phyloP scores from a whole-genome alignment of 2,797 vertebrate genomes.

The Botia kubotai region DNA sequence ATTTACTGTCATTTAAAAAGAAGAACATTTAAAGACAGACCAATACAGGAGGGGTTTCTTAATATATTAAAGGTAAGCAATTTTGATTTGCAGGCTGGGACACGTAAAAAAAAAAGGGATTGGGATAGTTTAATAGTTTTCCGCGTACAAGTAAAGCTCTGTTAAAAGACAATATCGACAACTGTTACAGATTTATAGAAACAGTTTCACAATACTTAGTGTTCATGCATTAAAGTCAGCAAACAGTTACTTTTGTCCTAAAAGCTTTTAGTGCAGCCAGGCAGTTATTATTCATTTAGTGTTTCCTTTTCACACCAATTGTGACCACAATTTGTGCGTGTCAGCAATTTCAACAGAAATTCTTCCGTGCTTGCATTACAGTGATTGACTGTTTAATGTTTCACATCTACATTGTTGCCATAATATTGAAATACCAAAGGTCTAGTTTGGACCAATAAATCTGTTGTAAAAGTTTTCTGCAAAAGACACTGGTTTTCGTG shows the following conservation, averaged over 20 bases:
- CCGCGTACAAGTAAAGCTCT: too few relatives aligned
- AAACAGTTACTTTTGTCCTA: background rate
- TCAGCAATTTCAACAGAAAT: background rate
- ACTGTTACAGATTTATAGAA: background rate
- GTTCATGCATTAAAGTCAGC: too few relatives aligned
- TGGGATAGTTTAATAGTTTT: too few relatives aligned
- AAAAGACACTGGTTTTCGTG: background rate
- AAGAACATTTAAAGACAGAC: background rate
- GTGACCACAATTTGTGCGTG: background rate
- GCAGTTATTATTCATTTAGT: conserved; percentile 1
- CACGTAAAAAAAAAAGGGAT: background rate
- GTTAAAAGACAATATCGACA: background rate
- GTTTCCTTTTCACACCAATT: background rate
- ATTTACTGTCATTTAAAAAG: background rate
- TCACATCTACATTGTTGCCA: background rate
- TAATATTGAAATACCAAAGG: background rate
- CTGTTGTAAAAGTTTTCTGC: background rate
- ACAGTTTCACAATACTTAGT: background rate
- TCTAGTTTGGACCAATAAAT: background rate
- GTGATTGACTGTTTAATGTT: background rate
- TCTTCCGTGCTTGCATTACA: background rate
- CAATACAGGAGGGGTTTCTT: background rate
- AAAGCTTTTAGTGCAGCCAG: background rate
- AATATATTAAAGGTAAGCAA: conserved; percentile 4
- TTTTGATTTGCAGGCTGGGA: background rate